Evolutionary conservation across 2,888 invertebrate genomes (phyloP), one percentile per base, ranked within the genome.

Genomic region (Hypercompe scribonia): DNA sequence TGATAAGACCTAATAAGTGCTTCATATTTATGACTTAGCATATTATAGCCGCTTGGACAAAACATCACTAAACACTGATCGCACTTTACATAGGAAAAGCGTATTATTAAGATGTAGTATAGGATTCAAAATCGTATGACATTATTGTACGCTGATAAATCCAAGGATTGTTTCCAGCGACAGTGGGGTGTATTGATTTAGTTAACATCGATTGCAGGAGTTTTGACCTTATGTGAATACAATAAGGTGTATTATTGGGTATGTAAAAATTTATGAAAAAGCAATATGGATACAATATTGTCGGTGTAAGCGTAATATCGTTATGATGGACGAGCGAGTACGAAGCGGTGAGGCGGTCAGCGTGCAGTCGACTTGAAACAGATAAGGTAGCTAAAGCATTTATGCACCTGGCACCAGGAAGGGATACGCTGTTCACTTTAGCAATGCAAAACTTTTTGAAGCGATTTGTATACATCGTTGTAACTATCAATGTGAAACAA

Each of bases 241-340:
- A 0, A 58, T 78, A 84, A 65, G 63, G 77, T 8, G 31, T 68
- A 80, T 81, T 87, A 85, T 88, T 54, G 82, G 3, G 66, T 83
- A 81, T 39, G 61, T 70, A 54, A 8, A 36, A 76, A 71, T 74
- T 68, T 75, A 81, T 83, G 82, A 80, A 85, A 84, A 80, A 81
- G 86, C 81, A 86, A 86, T 91, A 90, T 90, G 90, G 89, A 92
- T 87, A 94, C 95, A 95, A 95, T 95, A 95, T 95, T 95, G 95
- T 93, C 90, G 92, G 91, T 93, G 95, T 95, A 93, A 94, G 94
- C 93, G 90, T 90, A 93, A 93, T 94, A 93, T 90, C 90, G 93
- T 93, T 94, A 95, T 95, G 95, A 95, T 95, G 93, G 92, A 95
- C 94, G 95, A 94, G 87, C 89, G 84, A 42, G 50, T 71, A 68